Base-by-base conservation (phyloP, 2,888 invertebrate species). In the Plebejus melissa region DNA sequence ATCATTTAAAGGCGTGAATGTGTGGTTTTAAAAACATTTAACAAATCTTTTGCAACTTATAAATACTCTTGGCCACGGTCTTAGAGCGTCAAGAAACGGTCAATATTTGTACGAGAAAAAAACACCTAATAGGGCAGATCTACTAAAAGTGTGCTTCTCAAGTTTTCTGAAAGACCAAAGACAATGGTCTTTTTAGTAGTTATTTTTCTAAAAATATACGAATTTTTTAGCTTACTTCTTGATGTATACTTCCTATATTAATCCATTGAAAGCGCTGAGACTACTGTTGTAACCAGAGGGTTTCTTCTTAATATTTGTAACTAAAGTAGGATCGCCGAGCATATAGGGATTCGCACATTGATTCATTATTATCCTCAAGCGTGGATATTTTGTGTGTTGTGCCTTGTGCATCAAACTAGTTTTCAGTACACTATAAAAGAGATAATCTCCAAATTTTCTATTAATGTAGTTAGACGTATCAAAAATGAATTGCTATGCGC, bases 121-220 rank as follows among this genome's bases (percentile, higher is more conserved):
- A 60, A 32, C 11, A 28, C 28, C 9, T 22, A 65, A 65, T 13
- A 32, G 11, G 32, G 5, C 4, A 65, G 13, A 4, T 36, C 32
- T 32, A 9, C 11, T 0, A 22, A 22, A 65, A 13, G 65, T 65
- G 32, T 13, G 65, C 32, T 13, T 16, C 65, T 32, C 4, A 65
- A 32, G 32, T 65, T 28, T 32, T 65, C 16, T 36, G 6, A 13
- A 65, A 32, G 32, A 32, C 60, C 46, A 9, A 0, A 46, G 9
- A 32, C 1, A 32, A 28, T 65, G 32, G 65, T 32, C 69, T 9
- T 22, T 54, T 16, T 54, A 4, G 41, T 70, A 2, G n/a, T 22
- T 70, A 41, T 41, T 70, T 41, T 70, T 70, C 41, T 70, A 70
- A 41, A n/a, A 38, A 69, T 38, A n/a, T 70, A 41, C 22, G 4